Conservation (phyloP, 2,888 invertebrate species). For the Rotaria socialis region DNA sequence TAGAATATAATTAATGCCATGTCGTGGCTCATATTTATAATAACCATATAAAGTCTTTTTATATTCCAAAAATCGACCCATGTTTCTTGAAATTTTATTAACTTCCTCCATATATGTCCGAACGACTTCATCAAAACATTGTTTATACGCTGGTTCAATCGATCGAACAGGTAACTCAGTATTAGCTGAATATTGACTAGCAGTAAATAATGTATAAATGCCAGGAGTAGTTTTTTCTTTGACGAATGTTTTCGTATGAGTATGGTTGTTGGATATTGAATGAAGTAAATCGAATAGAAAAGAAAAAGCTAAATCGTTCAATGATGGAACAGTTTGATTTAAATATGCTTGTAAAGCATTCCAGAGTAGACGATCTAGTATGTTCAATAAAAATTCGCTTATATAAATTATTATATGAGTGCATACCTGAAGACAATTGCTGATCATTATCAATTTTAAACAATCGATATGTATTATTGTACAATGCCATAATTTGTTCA, state of each 20-base stretch:
- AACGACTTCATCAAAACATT: conserved; percentile 78
- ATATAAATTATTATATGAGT: neutral
- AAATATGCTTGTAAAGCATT: neutral
- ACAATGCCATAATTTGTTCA: conserved; percentile 3
- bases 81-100: conserved; percentile 80
- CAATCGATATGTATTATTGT: neutral
- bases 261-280: neutral
- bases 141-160: conserved; percentile 74
- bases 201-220: conserved; percentile 61
- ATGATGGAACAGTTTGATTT: neutral
- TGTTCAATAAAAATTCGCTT: neutral
- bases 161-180: conserved; percentile 72
- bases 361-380: neutral
- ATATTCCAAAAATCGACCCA: conserved; percentile 88
- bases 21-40: conserved; percentile 74
- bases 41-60: conserved; percentile 90
- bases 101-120: conserved; percentile 79
- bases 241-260: neutral
- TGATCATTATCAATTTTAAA: neutral
- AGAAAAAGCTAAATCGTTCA: neutral
- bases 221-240: neutral
- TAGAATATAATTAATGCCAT: conserved; percentile 86
- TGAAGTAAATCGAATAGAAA: neutral
- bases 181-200: conserved; percentile 70
- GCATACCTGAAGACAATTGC: neutral